Percentiles rank a stretch among this genome's conserved stretches.
Evolutionary conservation across 2,888 invertebrate genomes (phyloP).

Genomic region (Brachypterus glaber): DNA sequence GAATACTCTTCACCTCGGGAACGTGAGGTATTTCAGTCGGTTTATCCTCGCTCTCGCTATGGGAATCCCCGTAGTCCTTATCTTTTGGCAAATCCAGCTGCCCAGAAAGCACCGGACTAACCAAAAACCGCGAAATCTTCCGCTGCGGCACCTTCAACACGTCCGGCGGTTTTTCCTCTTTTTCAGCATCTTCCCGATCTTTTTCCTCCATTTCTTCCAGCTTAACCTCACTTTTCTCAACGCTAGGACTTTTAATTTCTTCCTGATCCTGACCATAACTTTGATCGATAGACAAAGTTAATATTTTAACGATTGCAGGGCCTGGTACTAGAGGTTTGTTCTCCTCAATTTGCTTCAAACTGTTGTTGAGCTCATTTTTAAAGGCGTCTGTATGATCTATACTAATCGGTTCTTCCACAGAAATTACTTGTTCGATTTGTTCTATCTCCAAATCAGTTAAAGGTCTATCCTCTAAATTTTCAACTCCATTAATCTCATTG

Average conservation of each 20-base stretch:
- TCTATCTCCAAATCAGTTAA: conserved; percentile 1
- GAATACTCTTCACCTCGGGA: conserved; percentile 3
- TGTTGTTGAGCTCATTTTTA: conserved; percentile 30
- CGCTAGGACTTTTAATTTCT: conserved; percentile 11
- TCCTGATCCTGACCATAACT: conserved; percentile 17
- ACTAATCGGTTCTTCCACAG: conserved; percentile 2
- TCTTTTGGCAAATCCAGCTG: conserved; percentile 41
- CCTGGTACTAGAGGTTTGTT: conserved; percentile 28
- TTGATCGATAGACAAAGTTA: conserved; percentile 13
- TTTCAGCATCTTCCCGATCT: conserved; percentile 12
- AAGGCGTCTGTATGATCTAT: conserved; percentile 25
- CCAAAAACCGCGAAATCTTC: conserved; percentile 72
- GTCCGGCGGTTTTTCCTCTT: conserved; percentile 7
- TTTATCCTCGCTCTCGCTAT: conserved; percentile 11
- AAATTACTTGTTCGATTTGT: conserved; percentile 9
- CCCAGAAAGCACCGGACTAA: conserved; percentile 65
- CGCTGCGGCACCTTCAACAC: conserved; percentile 45
- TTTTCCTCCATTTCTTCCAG: conserved; percentile 19
- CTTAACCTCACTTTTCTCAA: conserved; percentile 17
- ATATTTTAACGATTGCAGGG: no score
- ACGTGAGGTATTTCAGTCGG: conserved; percentile 5
- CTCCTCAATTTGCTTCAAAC: conserved; percentile 28
- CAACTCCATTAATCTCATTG: conserved; percentile 1
- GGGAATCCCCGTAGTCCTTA: conserved; percentile 29
- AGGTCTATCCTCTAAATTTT: neutral